phyloP scores from a whole-genome alignment of 2,888 invertebrate genomes.

The Hypselothyrea guttata region DNA sequence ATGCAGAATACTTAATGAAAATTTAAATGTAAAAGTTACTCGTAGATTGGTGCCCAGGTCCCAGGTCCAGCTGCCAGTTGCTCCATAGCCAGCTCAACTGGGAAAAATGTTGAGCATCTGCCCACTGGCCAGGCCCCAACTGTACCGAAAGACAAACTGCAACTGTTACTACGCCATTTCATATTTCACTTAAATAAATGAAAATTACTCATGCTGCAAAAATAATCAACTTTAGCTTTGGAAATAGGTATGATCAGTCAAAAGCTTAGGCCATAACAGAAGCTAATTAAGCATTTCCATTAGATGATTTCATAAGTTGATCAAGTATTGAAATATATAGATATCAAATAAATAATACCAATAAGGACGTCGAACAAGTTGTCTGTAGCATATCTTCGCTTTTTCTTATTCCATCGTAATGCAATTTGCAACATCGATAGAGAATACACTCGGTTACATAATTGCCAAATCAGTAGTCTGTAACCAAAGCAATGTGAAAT shows the following conservation, averaged over 20 bases:
- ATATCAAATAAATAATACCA: too few species aligned
- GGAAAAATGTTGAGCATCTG: slow-evolving; percentile 24
- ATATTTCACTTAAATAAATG: slow-evolving; percentile 48
- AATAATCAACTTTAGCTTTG: neutral
- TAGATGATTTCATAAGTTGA: too few species aligned
- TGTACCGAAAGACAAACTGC: neutral
- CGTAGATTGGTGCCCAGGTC: slow-evolving; percentile 53
- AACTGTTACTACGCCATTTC: neutral
- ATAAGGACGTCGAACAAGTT: too few species aligned
- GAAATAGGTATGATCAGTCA: neutral
- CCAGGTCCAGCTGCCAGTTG: slow-evolving; percentile 1
- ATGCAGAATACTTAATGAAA: slow-evolving; percentile 79
- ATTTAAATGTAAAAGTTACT: slow-evolving; percentile 77
- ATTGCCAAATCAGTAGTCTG: too few species aligned
- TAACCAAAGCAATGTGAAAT: too few species aligned
- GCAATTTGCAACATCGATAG: too few species aligned
- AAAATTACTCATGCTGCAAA: slow-evolving; percentile 40
- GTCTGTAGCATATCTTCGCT: too few species aligned
- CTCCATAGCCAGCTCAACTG: neutral
- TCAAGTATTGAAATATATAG: too few species aligned
- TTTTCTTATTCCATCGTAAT: too few species aligned
- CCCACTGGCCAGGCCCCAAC: slow-evolving; percentile 26
- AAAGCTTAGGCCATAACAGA: neutral
- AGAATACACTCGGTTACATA: too few species aligned
- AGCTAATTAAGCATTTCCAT: too few species aligned